A percentile compares a stretch with the other conserved stretches of the same genome.
Evolutionary conservation across 2,888 invertebrate genomes (phyloP).

Genomic region (Lasioglossum lativentre): DNA sequence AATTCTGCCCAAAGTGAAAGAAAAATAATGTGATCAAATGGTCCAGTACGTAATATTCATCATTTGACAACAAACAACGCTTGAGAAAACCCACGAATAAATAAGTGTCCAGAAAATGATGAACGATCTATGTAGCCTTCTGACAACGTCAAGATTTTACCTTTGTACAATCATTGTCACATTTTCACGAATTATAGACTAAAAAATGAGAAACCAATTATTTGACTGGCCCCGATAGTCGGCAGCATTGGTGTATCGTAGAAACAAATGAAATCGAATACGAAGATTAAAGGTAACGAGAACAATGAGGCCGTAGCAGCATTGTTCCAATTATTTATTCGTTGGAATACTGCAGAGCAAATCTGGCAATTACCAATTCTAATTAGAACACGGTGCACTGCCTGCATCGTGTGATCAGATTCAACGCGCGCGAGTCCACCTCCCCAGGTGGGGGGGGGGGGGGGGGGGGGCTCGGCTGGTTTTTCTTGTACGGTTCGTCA

Average conservation of each 20-base stretch:
- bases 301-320: background rate
- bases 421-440: background rate
- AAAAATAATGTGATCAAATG: no score
- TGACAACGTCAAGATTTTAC: no score
- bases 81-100: no score
- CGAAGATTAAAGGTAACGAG: background rate
- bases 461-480: background rate
- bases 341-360: background rate
- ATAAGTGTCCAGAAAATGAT: no score
- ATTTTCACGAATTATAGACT: background rate
- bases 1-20: no score
- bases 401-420: background rate
- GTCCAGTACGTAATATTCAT: no score
- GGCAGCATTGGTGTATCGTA: background rate
- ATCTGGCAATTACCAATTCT: slow-evolving; percentile 12
- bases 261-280: background rate
- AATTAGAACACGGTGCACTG: background rate
- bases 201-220: background rate
- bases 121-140: background rate
- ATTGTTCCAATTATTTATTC: slow-evolving; percentile 12
- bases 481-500: slow-evolving; percentile 27
- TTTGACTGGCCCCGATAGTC: background rate
- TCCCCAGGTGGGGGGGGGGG: no score
- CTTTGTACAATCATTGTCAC: background rate
- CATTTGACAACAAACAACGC: no score